Base-by-base conservation (phyloP, 2,888 invertebrate genomes). In the Mesorhabditis spiculigera region DNA sequence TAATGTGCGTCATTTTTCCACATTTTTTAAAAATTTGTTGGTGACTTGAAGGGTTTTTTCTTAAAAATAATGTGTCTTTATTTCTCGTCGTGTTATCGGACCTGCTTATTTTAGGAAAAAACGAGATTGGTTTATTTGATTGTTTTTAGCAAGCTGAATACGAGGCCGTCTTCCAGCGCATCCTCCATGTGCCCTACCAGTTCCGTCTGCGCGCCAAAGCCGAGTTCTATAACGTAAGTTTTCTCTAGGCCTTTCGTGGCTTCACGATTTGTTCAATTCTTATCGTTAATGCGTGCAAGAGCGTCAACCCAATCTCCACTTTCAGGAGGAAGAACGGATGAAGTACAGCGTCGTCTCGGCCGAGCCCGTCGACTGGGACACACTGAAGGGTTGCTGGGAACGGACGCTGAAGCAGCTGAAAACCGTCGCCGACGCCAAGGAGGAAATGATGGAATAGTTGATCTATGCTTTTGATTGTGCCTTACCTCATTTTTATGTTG, bases 121-220 rank as follows among this genome's bases (percentile, higher is more conserved):
- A 28, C 28, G 28, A 28, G 28, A 1, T 28, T 28, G 28, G 28
- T 28, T 28, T 28, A 28, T 28, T 28, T 28, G 28, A 13, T 5
- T 43, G n/a, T 61, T 50, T 75, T 69, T 45, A 75, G 75, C 68
- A 68, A 13, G 89, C 90, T 1, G 90, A 88, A 5, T 92, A 91
- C 85, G 88, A 90, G 67, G 89, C 90, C 62, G 89, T 92, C 70
- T 91, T 94, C 80, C 90, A 91, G 43, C 90, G 91, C 5, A 90
- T 92, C 44, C 90, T 91, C 79, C 95, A 96, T 87, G 91, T 90
- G 83, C 90, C 91, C 0, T 93, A 90, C 84, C 89, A 92, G 45
- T 92, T 95, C 86, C 93, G 92, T 86, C 89, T 95, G 79, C 89
- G 95, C 71, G 91, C 92, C 45, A 94, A 93, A 88, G 90, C 93